Evolutionary conservation across 2,113 vertebrate genomes (phyloP).

Genomic region (Pomatostomus ruficeps): DNA sequence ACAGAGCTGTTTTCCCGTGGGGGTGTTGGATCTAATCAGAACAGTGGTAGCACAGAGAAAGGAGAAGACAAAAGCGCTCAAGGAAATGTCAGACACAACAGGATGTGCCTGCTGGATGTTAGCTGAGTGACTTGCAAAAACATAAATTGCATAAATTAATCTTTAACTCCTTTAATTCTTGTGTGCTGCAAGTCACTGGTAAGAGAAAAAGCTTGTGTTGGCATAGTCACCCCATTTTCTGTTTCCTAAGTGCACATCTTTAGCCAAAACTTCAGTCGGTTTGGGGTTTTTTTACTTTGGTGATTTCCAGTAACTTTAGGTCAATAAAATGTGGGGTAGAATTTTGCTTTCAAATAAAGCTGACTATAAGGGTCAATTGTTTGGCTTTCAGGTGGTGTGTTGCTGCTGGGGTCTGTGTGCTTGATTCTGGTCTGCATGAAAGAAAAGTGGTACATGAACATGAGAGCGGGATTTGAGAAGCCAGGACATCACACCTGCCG

Average conservation of each 20-base stretch:
- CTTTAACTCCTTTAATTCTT: neutral
- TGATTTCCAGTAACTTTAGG: neutral
- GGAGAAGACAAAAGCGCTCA: neutral
- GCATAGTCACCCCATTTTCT: neutral
- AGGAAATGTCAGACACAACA: slow-evolving; percentile 42
- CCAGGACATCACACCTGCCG: neutral
- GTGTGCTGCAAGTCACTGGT: neutral
- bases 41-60: neutral
- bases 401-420: neutral
- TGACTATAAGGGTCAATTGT: neutral
- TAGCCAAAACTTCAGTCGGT: neutral
- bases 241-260: neutral
- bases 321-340: neutral
- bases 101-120: neutral
- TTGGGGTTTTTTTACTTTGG: neutral
- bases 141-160: slow-evolving; percentile 7
- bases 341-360: neutral
- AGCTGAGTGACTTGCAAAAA: slow-evolving; percentile 17
- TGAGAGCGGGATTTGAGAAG: neutral
- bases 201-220: neutral
- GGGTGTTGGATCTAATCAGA: neutral
- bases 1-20: neutral
- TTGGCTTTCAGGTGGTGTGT: neutral
- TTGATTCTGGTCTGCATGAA: neutral
- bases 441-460: neutral